Percentiles rank a stretch among this genome's conserved stretches.
Evolutionary conservation across 1,140 invertebrate species (phyloP).

Genomic region (Brachystomella parvula): DNA sequence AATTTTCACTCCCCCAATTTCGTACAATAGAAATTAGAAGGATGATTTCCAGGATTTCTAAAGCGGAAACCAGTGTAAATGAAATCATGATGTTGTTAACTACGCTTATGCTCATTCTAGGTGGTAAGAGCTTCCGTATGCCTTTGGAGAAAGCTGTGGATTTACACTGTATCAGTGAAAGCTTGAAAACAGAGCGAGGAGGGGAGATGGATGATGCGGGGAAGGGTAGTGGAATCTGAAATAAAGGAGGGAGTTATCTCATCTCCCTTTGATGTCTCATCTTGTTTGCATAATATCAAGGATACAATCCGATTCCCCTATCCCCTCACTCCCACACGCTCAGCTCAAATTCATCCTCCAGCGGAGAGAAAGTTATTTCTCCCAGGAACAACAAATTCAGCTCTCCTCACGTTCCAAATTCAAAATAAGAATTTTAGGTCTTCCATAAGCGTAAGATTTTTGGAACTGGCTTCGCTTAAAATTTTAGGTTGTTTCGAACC

Average conservation of each 20-base stretch:
- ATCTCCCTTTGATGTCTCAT: background rate
- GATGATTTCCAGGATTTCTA: background rate
- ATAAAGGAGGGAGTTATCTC: background rate
- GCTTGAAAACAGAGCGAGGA: too few relatives aligned
- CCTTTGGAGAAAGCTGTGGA: background rate
- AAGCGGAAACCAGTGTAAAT: background rate
- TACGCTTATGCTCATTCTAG: background rate
- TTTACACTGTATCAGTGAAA: background rate
- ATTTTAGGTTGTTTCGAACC: too few relatives aligned
- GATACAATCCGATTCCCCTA: background rate
- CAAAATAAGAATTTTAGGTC: too few relatives aligned
- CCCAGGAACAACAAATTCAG: too few relatives aligned
- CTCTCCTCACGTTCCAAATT: too few relatives aligned
- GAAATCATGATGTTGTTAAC: background rate
- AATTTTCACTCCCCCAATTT: background rate
- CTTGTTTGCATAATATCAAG: background rate
- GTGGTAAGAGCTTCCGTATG: background rate
- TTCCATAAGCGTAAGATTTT: too few relatives aligned
- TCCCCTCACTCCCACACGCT: too few relatives aligned
- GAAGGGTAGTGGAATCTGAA: background rate
- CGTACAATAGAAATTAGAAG: background rate
- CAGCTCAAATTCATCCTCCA: too few relatives aligned
- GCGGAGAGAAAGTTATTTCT: too few relatives aligned
- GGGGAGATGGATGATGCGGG: background rate
- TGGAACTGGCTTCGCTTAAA: too few relatives aligned